These are phyloP conservation scores for Troilus luridus DNA, from an alignment of 2,888 invertebrate genomes.

Conservation along the genomic window DNA sequence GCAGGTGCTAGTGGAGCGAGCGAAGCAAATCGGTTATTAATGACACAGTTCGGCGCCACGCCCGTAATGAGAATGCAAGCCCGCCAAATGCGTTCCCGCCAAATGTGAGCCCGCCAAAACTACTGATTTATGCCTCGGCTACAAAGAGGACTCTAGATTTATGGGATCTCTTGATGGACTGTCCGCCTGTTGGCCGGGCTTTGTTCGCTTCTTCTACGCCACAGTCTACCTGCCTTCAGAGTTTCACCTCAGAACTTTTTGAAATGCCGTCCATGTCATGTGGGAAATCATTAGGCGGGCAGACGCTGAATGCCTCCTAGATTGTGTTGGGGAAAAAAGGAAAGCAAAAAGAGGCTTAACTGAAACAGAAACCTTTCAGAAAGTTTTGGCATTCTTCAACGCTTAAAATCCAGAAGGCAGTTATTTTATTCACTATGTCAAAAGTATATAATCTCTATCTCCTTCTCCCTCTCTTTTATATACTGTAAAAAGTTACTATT, in stretches of 20 bases:
- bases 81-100: constrained; percentile 7
- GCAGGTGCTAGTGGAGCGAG: constrained; percentile 32
- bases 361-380: constrained; percentile 30
- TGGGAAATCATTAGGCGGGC: constrained; percentile 23
- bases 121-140: constrained; percentile 17
- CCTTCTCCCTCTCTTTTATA: too few species aligned
- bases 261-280: constrained; percentile 36
- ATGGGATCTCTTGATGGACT: constrained; percentile 35
- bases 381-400: not conserved
- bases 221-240: constrained; percentile 32
- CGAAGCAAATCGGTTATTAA: constrained; percentile 57
- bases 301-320: not conserved
- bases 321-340: not conserved
- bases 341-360: not conserved
- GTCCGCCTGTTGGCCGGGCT: constrained; percentile 30
- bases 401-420: not conserved
- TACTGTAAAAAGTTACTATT: too few species aligned
- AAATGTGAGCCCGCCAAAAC: constrained; percentile 41
- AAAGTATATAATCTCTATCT: too few species aligned
- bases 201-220: constrained; percentile 23
- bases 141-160: constrained; percentile 41
- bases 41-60: constrained; percentile 55
- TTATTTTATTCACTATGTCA: not conserved
- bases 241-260: not conserved
- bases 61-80: constrained; percentile 36